Conservation (phyloP, 2,888 invertebrate species). For the Acronicta alni region DNA sequence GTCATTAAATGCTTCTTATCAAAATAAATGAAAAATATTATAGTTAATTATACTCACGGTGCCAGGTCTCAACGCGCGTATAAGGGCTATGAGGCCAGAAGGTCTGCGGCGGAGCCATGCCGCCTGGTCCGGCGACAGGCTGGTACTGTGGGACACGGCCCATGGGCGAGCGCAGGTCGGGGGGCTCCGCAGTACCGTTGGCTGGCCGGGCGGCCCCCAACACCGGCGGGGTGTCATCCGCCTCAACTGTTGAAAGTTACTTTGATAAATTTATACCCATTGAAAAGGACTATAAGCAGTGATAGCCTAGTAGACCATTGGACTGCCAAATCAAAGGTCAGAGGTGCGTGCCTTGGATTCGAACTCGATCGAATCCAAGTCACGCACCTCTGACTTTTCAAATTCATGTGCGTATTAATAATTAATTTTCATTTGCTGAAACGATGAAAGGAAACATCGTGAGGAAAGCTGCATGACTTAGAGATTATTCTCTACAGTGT, state of each 20-base stretch:
- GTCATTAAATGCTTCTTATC: no score
- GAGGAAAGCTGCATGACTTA: no score
- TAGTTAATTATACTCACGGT: constrained; percentile 67
- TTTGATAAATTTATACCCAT: not conserved
- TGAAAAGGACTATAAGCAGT: not conserved
- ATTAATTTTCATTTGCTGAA: no score
- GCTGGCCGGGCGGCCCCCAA: constrained; percentile 63
- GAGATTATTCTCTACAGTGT: no score
- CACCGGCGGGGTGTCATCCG: constrained; percentile 67
- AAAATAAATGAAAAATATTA: not conserved
- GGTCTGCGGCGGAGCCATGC: constrained; percentile 72
- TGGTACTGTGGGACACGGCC: constrained; percentile 86
- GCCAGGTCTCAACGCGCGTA: constrained; percentile 77
- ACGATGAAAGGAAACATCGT: no score
- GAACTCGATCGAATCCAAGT: no score
- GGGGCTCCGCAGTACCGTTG: constrained; percentile 75
- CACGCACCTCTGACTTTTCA: no score
- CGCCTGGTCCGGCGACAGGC: constrained; percentile 83
- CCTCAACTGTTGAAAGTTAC: constrained; percentile 57
- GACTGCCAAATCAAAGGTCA: no score
- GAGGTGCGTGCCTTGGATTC: no score
- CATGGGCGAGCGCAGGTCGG: constrained; percentile 78
- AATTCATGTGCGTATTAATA: no score
- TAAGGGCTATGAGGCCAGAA: constrained; percentile 79
- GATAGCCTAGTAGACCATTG: no score